Conservation (phyloP, 2,113 vertebrate genomes). For the Seriola dumerili region DNA sequence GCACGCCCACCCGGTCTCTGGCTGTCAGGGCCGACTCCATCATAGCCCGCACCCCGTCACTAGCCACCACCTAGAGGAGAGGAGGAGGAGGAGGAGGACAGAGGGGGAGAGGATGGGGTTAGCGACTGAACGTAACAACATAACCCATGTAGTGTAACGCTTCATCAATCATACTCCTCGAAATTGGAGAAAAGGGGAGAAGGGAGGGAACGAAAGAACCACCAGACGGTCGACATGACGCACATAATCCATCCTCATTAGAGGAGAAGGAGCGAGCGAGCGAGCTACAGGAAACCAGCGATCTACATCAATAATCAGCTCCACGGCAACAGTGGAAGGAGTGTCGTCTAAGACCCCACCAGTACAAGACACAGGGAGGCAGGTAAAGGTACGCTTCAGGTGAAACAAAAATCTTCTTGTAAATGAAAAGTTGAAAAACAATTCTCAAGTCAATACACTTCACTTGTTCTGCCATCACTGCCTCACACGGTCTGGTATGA, state of each 20-base stretch:
- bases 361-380: neutral
- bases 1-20: constrained; percentile 96
- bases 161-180: constrained; percentile 18
- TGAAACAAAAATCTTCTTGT: too few relatives aligned
- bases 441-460: too few relatives aligned
- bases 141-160: neutral
- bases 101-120: neutral
- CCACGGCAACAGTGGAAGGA: neutral
- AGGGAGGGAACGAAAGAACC: neutral
- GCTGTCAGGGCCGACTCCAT: constrained; percentile 99
- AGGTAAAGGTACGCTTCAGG: neutral
- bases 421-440: too few relatives aligned
- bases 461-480: too few relatives aligned
- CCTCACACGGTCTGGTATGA: too few relatives aligned
- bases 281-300: neutral
- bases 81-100: constrained; percentile 13
- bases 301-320: constrained; percentile 10
- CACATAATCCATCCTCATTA: constrained; percentile 30
- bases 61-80: constrained; percentile 86
- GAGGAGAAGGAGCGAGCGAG: neutral
- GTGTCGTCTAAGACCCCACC: neutral
- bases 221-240: neutral
- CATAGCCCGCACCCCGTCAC: constrained; percentile 91
- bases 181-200: neutral
- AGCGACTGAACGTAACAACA: neutral